Conservation (phyloP, 2,888 invertebrate genomes). For the Diogma glabrata region DNA sequence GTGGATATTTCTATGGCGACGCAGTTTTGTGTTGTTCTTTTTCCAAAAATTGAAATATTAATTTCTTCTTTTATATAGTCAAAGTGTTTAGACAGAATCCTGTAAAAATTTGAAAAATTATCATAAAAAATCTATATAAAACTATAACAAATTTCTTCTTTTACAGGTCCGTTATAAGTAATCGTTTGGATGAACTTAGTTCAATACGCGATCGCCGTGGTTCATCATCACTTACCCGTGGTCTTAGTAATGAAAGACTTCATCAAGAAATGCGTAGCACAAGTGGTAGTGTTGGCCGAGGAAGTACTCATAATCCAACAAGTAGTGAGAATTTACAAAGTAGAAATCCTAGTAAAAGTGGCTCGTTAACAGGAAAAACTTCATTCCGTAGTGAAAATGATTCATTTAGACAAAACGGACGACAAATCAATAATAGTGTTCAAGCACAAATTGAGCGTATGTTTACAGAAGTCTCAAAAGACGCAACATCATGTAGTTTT, state of each 20-base stretch:
- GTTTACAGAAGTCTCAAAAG: constrained; percentile 62
- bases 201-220: constrained; percentile 21
- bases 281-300: neutral
- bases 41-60: too few species aligned
- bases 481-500: constrained; percentile 49
- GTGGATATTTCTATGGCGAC: too few species aligned
- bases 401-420: constrained; percentile 24
- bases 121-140: too few species aligned
- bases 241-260: too few species aligned
- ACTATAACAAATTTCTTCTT: too few species aligned
- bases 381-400: neutral
- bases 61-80: too few species aligned
- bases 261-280: too few species aligned
- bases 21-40: too few species aligned
- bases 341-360: neutral
- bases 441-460: constrained; percentile 79
- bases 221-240: constrained; percentile 20
- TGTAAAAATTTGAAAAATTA: too few species aligned
- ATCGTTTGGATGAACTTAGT: constrained; percentile 33
- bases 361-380: neutral
- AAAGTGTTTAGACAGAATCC: too few species aligned
- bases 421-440: constrained; percentile 53
- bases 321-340: neutral
- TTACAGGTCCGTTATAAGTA: constrained; percentile 31
- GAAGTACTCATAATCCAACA: neutral